Conservation (phyloP, 2,888 invertebrate genomes). For the Stenodema calcarata region DNA sequence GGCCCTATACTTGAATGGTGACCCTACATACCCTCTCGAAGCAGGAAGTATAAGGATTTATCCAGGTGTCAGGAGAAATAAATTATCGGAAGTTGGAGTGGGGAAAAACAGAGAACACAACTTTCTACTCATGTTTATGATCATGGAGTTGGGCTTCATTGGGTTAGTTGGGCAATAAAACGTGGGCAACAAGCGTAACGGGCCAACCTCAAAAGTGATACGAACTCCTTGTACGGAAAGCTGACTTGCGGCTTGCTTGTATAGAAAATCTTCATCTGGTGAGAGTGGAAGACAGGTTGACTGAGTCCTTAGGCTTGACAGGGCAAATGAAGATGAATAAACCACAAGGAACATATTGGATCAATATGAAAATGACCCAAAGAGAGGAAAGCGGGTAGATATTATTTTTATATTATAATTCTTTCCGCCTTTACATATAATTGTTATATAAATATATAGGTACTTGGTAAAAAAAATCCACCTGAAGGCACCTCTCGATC, state of each 20-base stretch:
- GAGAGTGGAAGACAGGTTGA: too few relatives aligned
- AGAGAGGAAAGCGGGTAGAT: too few relatives aligned
- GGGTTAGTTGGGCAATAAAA: slow-evolving; percentile 16
- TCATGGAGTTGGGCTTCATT: neutral
- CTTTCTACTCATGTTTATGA: slow-evolving; percentile 30
- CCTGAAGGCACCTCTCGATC: neutral
- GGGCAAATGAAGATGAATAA: too few relatives aligned
- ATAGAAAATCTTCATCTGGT: neutral
- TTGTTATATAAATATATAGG: neutral
- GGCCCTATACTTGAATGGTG: neutral
- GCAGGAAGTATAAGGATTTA: neutral
- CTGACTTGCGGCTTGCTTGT: neutral
- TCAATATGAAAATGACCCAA: too few relatives aligned
- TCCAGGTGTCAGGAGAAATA: neutral
- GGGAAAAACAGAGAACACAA: neutral
- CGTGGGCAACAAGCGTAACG: slow-evolving; percentile 13
- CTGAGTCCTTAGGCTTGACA: too few relatives aligned
- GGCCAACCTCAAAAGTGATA: neutral
- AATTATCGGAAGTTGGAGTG: neutral
- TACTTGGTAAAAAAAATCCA: neutral
- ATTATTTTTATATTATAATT: too few relatives aligned
- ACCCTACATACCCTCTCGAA: neutral
- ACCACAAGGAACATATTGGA: too few relatives aligned
- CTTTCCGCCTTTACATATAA: too few relatives aligned
- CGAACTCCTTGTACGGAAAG: neutral